A percentile compares a stretch with the other conserved stretches of the same genome.
Conservation (phyloP, 2,113 vertebrate genomes). For the Paralichthys olivaceus region DNA sequence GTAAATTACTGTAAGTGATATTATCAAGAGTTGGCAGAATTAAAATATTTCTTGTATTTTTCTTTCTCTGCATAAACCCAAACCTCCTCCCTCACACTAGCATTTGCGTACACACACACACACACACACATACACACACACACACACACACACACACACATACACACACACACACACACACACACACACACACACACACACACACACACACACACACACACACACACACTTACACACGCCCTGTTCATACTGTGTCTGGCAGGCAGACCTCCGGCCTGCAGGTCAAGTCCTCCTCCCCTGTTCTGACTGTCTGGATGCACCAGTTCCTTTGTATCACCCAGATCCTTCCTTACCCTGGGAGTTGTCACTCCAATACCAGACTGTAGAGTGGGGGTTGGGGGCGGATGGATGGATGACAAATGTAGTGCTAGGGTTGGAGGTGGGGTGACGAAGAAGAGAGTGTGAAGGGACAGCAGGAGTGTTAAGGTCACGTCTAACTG, state of each 20-base stretch:
- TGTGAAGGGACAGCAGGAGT: slow-evolving; percentile 62
- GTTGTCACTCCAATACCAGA: slow-evolving; percentile 69
- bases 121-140: slow-evolving; percentile 9
- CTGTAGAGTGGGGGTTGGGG: slow-evolving; percentile 30
- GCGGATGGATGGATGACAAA: slow-evolving; percentile 49
- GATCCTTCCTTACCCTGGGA: slow-evolving; percentile 52
- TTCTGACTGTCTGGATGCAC: slow-evolving; percentile 53
- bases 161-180: slow-evolving; percentile 9
- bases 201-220: slow-evolving; percentile 9
- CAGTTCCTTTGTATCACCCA: slow-evolving; percentile 54
- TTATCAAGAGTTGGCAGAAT: not conserved
- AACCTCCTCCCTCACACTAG: not conserved
- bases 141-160: not conserved
- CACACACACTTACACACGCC: not conserved
- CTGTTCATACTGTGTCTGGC: slow-evolving; percentile 66
- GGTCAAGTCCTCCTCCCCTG: slow-evolving; percentile 55
- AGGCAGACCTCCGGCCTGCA: slow-evolving; percentile 65
- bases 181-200: not conserved
- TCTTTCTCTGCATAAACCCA: not conserved
- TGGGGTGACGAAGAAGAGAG: slow-evolving; percentile 30
- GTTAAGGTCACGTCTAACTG: slow-evolving; percentile 63
- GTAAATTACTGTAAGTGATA: not conserved
- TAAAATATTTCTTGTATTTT: not conserved
- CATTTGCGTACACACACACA: not conserved
- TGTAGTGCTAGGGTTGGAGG: slow-evolving; percentile 25